Evolutionary conservation across 2,113 vertebrate genomes (phyloP), one percentile per base, ranked within the genome.

Genomic region (Pachyramphus minor): DNA sequence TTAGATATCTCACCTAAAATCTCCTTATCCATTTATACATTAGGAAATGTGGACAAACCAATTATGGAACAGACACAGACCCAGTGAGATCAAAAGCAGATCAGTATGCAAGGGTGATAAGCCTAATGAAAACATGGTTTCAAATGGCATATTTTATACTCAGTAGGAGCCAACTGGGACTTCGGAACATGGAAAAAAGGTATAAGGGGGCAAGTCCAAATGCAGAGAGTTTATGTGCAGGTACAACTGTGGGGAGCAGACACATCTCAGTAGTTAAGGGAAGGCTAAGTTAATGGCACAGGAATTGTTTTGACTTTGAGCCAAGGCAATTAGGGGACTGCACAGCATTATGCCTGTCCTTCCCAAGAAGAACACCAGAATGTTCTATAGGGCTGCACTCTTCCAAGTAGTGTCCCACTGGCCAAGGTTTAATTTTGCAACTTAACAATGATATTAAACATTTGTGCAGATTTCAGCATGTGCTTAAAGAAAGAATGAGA

Each of bases 21-120:
- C 85, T 96, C 92, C 95, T 97, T 96, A 96, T 96, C 94, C 91
- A 91, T 95, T 96, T 95, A 95, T 91, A 96, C 89, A 95, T 95
- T 92, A 84, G 68, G 78, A 96, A 84, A 91, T 91, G 96, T 62
- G 72, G 72, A 47, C 66, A 95, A 96, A 67, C 58, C 86, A 50
- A 96, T 87, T 90, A 87, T 95, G 88, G 96, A 93, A 88, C 71
- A 66, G 93, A 67, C 39, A 91, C 35, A 93, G 77, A 81, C 81
- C 64, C 52, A 50, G 37, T 31, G 79, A 95, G 35, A 95, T 80
- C 31, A 91, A 91, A 95, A 76, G 56, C 83, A 87, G 80, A 96
- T 62, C 41, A 85, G 53, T 77, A 90, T 92, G 83, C 86, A 80
- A 91, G 25, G 11, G 66, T 87, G 95, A 96, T 91, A 95, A 96